A percentile compares a stretch with the other conserved stretches of the same genome.
Conservation (phyloP, 2,113 vertebrate species). For the Propithecus coquereli region DNA sequence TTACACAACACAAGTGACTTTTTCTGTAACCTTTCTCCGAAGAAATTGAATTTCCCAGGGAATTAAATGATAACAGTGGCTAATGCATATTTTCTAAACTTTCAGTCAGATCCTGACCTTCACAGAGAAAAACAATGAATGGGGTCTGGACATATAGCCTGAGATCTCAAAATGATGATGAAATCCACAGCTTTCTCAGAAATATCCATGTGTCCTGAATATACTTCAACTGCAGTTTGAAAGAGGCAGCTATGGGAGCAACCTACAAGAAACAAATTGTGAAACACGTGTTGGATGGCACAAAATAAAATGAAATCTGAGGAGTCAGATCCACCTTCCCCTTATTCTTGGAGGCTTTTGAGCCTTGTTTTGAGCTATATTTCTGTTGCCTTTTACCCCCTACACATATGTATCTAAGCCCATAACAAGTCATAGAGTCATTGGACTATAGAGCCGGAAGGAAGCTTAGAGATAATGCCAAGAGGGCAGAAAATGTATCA, state of each 20-base stretch:
- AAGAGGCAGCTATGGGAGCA: neutral
- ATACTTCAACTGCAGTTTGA: neutral
- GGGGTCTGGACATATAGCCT: neutral
- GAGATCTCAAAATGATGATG: neutral
- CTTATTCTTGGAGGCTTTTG: neutral
- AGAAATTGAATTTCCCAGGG: conserved; percentile 39
- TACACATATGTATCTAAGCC: neutral
- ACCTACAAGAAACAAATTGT: neutral
- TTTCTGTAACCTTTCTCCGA: conserved; percentile 25
- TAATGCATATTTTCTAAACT: neutral
- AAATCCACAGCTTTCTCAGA: neutral
- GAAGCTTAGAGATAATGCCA: neutral
- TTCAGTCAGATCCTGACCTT: conserved; percentile 11
- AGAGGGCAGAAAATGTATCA: neutral
- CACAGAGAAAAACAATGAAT: neutral
- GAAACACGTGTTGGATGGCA: neutral
- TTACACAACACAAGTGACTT: neutral
- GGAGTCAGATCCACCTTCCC: neutral
- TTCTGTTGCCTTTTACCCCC: neutral
- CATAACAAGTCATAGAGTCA: neutral
- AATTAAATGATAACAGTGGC: neutral
- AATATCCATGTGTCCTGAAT: neutral
- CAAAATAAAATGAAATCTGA: neutral
- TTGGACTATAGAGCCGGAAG: neutral
- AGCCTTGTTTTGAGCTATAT: neutral